These are phyloP conservation scores for Mastomys natalensis DNA, from an alignment of 2,113 vertebrate species.

Conservation along the genomic window DNA sequence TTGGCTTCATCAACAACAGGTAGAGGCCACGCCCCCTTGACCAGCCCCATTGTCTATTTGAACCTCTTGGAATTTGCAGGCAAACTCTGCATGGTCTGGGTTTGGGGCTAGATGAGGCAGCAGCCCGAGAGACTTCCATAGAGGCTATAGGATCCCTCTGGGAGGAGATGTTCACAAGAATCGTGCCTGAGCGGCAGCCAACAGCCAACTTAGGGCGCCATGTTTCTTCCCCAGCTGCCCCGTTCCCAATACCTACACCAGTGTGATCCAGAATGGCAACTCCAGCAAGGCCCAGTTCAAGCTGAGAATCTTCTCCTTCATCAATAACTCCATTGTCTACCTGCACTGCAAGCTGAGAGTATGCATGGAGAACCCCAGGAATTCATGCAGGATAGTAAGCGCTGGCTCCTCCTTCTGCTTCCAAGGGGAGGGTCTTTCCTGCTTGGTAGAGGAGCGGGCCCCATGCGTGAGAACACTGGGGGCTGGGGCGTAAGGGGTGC, in stretches of 20 bases:
- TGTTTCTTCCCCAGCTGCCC: slow-evolving; percentile 88
- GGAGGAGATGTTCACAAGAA: accelerated
- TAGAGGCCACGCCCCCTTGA: slow-evolving; percentile 18
- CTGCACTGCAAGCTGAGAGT: slow-evolving; percentile 93
- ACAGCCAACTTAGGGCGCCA: accelerated
- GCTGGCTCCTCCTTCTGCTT: not conserved
- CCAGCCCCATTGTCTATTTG: accelerated
- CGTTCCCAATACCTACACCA: slow-evolving; percentile 85
- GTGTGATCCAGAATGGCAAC: slow-evolving; percentile 91
- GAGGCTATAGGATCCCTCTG: accelerated
- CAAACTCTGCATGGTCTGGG: accelerated
- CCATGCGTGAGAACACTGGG: no score
- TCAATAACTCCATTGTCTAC: slow-evolving; percentile 90
- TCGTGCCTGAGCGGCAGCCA: accelerated
- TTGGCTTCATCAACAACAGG: slow-evolving; percentile 92
- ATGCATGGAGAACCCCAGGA: slow-evolving; percentile 86
- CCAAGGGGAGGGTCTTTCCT: not conserved
- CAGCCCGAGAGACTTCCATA: accelerated
- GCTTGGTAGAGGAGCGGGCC: accelerated
- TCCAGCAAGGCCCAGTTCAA: slow-evolving; percentile 90
- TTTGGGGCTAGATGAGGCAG: not conserved
- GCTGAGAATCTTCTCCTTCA: slow-evolving; percentile 91
- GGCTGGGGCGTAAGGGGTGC: not conserved
- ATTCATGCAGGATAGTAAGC: slow-evolving; percentile 90
- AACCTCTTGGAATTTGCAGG: not conserved